Evolutionary conservation across 2,888 invertebrate species (phyloP), one percentile per base, ranked within the genome.

Genomic region (Platycheirus rosarum): DNA sequence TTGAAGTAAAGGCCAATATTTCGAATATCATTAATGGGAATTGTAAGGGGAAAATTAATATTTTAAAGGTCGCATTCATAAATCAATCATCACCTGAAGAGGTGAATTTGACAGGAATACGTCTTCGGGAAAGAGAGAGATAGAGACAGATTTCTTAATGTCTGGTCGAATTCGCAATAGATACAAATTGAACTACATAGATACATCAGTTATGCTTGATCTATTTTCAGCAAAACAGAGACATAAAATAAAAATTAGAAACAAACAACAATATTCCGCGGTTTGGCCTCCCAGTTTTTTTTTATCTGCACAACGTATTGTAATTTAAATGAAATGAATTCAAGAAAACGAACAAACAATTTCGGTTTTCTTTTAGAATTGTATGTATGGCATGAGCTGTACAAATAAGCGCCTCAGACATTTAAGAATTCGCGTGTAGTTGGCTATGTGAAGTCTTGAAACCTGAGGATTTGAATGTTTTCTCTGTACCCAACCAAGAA

Each of bases 181-280:
- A 57, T 49, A 44, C 49, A 74, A 40, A 69, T 35, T n/a, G 53
- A 11, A 32, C 8, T 32, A 32, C 46, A 20, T 55, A 65, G n/a
- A n/a, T 53, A 29, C 42, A 42, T 68, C 49, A 44, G 65, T 85
- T 86, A 86, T 85, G 87, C 86, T 87, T 86, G 87, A 87, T 87
- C 88, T 88, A 88, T 88, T 88, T 88, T 88, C 86, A 79, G 86
- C 86, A 80, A 76, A 82, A 76, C 77, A 73, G 68, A 68, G 62
- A 55, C 71, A 71, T 66, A 51, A 55, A 62, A 37, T 57, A 20
- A 13, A 55, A 37, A 63, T 55, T 57, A 62, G 53, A 65, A 66
- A 48, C 51, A 65, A 79, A 74, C 74, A 70, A 23, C 23, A 23
- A 23, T 2, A 62, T 18, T 20, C 23, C 9, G 55, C 57, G 69